These are phyloP conservation scores for Aplysina aerophoba DNA, from an alignment of 37 sponge, comb jelly and placozoan genomes.

Conservation along the genomic window DNA sequence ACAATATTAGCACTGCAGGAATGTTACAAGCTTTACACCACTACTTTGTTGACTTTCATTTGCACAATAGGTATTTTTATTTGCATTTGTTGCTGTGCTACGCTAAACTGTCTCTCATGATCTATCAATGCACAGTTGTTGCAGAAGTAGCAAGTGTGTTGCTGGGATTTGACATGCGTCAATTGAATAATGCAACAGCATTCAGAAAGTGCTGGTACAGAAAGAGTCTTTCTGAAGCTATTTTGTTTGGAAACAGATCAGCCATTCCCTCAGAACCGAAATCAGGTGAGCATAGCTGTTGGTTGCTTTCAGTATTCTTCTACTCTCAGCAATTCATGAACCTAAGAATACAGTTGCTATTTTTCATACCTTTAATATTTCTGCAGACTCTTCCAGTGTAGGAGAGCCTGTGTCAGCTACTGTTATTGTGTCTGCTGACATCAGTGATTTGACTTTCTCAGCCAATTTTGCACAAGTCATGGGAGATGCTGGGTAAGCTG, in stretches of 20 bases:
- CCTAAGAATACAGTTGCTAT: too few relatives aligned
- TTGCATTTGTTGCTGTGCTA: neutral
- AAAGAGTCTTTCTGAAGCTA: conserved; percentile 65
- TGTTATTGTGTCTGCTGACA: conserved; percentile 60
- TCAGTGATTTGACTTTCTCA: conserved; percentile 64
- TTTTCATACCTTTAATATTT: neutral
- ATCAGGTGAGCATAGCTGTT: conserved; percentile 13
- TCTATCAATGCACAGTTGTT: conserved; percentile 30
- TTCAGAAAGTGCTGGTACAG: conserved; percentile 90
- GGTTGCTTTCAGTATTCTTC: too few relatives aligned
- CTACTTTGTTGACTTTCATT: neutral
- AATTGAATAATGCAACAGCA: conserved; percentile 81
- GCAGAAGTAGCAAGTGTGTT: conserved; percentile 73
- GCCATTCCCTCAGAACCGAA: neutral
- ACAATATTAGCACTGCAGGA: too few relatives aligned
- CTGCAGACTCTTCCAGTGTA: neutral
- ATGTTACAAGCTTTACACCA: too few relatives aligned
- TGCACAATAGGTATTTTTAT: neutral
- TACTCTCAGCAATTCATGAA: too few relatives aligned
- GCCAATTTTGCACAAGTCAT: conserved; percentile 83
- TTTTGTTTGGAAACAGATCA: conserved; percentile 66
- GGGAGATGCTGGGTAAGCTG: conserved; percentile 80
- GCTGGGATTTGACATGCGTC: conserved; percentile 79
- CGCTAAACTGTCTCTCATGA: neutral
- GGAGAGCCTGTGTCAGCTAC: conserved; percentile 42